Evolutionary conservation across 2,797 vertebrate genomes (phyloP).

Genomic region (Argyrosomus regius): DNA sequence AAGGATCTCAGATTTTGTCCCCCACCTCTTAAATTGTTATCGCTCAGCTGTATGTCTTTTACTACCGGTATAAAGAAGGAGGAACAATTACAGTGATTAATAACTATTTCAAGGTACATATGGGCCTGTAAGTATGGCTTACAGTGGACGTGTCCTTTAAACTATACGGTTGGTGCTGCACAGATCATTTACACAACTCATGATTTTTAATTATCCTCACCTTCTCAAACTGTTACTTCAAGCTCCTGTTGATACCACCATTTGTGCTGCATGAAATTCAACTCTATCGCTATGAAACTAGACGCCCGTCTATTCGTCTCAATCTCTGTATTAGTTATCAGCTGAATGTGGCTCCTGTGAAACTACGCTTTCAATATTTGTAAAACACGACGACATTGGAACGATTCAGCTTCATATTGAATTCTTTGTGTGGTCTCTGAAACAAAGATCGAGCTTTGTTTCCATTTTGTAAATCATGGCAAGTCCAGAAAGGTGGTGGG

Average conservation of each 20-base stretch:
- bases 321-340: background rate
- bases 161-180: too few species aligned
- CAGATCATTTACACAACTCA: background rate
- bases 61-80: too few species aligned
- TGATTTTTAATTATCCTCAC: background rate
- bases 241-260: background rate
- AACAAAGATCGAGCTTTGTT: slow-evolving; percentile 18
- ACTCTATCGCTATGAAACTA: background rate
- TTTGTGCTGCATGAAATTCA: background rate
- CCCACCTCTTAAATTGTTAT: background rate
- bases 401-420: background rate
- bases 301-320: background rate
- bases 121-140: too few species aligned
- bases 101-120: too few species aligned
- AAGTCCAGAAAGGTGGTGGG: slow-evolving; percentile 6
- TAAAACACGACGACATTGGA: background rate
- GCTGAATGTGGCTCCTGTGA: background rate
- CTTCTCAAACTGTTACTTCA: background rate
- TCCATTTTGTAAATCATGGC: background rate
- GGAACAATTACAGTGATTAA: too few species aligned
- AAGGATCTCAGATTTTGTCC: background rate
- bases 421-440: background rate
- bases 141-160: too few species aligned
- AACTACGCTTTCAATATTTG: background rate
- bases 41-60: too few species aligned